phyloP scores from a whole-genome alignment of 1,140 invertebrate genomes.

The Dinoponera quadriceps region DNA sequence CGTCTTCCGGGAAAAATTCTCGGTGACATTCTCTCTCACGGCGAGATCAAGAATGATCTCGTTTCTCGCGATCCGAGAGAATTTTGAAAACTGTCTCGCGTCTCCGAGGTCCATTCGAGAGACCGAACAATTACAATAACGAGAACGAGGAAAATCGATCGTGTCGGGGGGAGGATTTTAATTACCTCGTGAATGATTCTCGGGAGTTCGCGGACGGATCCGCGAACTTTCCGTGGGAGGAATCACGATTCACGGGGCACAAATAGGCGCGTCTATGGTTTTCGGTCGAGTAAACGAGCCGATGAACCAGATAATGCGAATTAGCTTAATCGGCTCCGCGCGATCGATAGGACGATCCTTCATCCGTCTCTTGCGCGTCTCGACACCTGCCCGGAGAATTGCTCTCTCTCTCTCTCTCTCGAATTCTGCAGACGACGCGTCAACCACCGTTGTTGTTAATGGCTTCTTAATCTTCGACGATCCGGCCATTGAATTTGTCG shows the following conservation, averaged over 20 bases:
- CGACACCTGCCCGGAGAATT: constrained; percentile 42
- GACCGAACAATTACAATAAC: too few species aligned
- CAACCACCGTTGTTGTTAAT: constrained; percentile 58
- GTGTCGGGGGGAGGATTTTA: too few species aligned
- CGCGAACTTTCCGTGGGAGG: not conserved
- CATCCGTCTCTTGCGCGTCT: constrained; percentile 43
- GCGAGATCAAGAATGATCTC: too few species aligned
- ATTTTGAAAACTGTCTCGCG: too few species aligned
- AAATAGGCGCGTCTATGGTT: constrained; percentile 10
- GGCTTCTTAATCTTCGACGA: constrained; percentile 38
- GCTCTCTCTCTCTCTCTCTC: constrained; percentile 40
- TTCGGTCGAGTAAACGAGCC: constrained; percentile 44
- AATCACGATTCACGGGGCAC: not conserved
- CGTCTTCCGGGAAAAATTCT: too few species aligned
- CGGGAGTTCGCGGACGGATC: too few species aligned
- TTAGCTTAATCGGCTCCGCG: constrained; percentile 61
- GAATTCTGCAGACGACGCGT: too few species aligned
- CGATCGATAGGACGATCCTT: constrained; percentile 53
- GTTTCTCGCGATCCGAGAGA: too few species aligned
- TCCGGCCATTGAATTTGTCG: constrained; percentile 1
- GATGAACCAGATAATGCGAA: constrained; percentile 52
- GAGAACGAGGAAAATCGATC: too few species aligned
- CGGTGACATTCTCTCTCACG: too few species aligned
- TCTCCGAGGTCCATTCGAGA: too few species aligned
- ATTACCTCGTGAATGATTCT: too few species aligned